Conservation (phyloP, 2,888 invertebrate genomes). For the Phlogophora meticulosa region DNA sequence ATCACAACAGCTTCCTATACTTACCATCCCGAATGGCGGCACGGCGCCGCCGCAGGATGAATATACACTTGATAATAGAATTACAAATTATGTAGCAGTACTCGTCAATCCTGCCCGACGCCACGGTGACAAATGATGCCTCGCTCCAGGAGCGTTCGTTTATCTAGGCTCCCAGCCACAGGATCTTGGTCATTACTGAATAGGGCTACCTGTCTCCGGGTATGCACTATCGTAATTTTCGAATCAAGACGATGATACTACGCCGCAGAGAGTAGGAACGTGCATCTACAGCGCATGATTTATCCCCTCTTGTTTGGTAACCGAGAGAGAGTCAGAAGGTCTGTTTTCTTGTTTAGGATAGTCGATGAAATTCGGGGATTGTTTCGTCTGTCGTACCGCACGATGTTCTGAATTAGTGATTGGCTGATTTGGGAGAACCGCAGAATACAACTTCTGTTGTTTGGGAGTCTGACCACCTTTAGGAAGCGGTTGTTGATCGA, state of each 20-base stretch:
- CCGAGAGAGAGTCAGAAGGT: slow-evolving; percentile 22
- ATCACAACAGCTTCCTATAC: slow-evolving; percentile 19
- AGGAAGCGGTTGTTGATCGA: background rate
- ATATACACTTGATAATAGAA: slow-evolving; percentile 40
- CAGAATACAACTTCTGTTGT: background rate
- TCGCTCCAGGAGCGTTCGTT: slow-evolving; percentile 23
- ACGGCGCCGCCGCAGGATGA: slow-evolving; percentile 36
- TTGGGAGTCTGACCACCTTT: background rate
- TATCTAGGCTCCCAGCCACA: slow-evolving; percentile 42
- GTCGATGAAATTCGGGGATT: background rate
- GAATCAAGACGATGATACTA: slow-evolving; percentile 41
- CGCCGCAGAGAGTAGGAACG: slow-evolving; percentile 19
- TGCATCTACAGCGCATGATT: slow-evolving; percentile 49
- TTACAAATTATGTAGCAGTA: slow-evolving; percentile 42
- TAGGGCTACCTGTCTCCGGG: slow-evolving; percentile 52
- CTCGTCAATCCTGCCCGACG: slow-evolving; percentile 52
- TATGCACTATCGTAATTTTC: slow-evolving; percentile 61
- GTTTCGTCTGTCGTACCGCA: no score
- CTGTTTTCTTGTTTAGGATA: background rate
- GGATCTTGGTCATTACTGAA: slow-evolving; percentile 52
- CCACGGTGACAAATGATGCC: slow-evolving; percentile 52
- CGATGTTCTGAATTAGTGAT: background rate
- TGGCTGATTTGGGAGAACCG: no score
- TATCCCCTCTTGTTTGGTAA: slow-evolving; percentile 14
- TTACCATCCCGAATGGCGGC: slow-evolving; percentile 43